Evolutionary conservation across 2,888 invertebrate species (phyloP).

Genomic region (Glomeris marginata): DNA sequence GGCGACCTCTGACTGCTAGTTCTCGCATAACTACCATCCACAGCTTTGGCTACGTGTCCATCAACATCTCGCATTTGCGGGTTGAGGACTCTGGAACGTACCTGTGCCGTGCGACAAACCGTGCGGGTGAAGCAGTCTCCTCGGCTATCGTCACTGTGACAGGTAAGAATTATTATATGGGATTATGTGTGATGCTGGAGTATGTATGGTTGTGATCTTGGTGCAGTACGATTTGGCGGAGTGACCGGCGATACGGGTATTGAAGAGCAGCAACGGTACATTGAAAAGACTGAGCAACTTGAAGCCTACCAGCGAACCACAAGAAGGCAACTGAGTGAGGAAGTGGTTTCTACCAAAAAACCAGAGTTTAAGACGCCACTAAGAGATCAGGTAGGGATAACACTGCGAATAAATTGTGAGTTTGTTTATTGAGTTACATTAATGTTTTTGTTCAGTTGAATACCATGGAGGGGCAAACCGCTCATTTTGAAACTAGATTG

Average conservation of each 20-base stretch:
- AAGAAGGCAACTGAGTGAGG: slow-evolving; percentile 60
- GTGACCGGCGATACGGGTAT: slow-evolving; percentile 76
- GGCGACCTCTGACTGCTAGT: slow-evolving; percentile 86
- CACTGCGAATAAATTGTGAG: not conserved
- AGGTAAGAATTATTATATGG: slow-evolving; percentile 16
- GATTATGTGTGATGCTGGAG: not conserved
- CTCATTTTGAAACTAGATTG: slow-evolving; percentile 87
- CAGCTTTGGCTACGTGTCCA: slow-evolving; percentile 98
- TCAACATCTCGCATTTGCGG: slow-evolving; percentile 96
- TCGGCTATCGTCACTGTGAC: slow-evolving; percentile 48
- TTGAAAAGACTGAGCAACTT: slow-evolving; percentile 78
- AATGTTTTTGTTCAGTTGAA: slow-evolving; percentile 11
- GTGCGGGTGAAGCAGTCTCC: slow-evolving; percentile 77
- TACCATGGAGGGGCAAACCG: slow-evolving; percentile 78
- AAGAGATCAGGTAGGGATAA: slow-evolving; percentile 35
- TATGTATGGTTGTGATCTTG: no score
- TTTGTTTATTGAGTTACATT: not conserved
- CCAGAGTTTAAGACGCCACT: slow-evolving; percentile 82
- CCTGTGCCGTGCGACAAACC: slow-evolving; percentile 78
- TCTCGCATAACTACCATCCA: slow-evolving; percentile 93
- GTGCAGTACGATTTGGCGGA: slow-evolving; percentile 47
- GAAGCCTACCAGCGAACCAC: slow-evolving; percentile 67
- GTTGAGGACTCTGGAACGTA: slow-evolving; percentile 95
- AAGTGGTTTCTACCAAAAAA: slow-evolving; percentile 63
- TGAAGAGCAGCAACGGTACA: slow-evolving; percentile 77